These are phyloP conservation scores for Mesitornis unicolor DNA, from an alignment of 2,113 vertebrate species.

Conservation along the genomic window DNA sequence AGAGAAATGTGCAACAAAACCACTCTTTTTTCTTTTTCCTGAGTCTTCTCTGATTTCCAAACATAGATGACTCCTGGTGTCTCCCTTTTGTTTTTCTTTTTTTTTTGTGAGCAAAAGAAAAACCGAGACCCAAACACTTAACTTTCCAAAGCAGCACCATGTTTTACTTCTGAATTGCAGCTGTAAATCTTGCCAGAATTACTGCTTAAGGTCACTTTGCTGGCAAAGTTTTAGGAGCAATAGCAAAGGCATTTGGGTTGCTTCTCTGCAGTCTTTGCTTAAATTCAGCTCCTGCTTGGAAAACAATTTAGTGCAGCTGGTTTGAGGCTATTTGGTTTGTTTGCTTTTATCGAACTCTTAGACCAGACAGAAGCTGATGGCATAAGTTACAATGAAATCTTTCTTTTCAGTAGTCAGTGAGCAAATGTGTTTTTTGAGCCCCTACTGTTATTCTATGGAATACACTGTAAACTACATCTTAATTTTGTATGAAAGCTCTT, in stretches of 20 bases:
- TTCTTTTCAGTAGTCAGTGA: constrained; percentile 28
- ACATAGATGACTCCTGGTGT: neutral
- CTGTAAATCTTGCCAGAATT: constrained; percentile 15
- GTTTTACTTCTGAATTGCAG: neutral
- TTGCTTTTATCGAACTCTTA: constrained; percentile 25
- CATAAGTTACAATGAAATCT: neutral
- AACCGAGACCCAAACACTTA: neutral
- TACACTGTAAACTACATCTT: constrained; percentile 24
- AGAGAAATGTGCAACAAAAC: neutral
- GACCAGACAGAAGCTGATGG: neutral
- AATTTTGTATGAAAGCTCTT: constrained; percentile 48
- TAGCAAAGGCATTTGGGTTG: neutral
- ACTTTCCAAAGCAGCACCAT: neutral
- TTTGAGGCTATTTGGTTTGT: constrained; percentile 9
- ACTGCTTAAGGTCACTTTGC: constrained; percentile 10
- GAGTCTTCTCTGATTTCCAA: neutral
- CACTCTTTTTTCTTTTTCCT: neutral
- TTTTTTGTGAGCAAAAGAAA: neutral
- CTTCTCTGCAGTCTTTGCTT: neutral
- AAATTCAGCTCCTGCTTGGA: constrained; percentile 7
- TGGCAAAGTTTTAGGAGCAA: constrained; percentile 6
- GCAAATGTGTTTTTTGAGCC: constrained; percentile 31
- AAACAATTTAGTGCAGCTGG: neutral
- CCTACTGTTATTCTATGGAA: neutral
- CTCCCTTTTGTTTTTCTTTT: neutral